A percentile compares a stretch with the other conserved stretches of the same genome.
Conservation (phyloP, 2,113 vertebrate species). For the Ailuropoda melanoleuca region DNA sequence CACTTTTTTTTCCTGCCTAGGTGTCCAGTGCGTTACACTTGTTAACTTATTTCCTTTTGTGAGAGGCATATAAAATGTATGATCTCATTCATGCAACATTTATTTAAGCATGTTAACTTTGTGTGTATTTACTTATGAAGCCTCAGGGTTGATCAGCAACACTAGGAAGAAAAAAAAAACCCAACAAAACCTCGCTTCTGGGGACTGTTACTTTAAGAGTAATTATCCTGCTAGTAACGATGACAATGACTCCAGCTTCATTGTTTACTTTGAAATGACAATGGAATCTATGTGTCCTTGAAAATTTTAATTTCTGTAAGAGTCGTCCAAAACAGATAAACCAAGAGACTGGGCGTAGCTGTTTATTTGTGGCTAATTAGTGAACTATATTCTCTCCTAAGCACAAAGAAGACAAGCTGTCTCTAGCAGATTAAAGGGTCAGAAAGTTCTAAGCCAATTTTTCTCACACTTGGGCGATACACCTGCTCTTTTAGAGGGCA, state of each 20-base stretch:
- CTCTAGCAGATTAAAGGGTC: constrained; percentile 30
- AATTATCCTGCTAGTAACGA: constrained; percentile 40
- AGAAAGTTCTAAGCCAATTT: constrained; percentile 52
- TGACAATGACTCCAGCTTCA: background rate
- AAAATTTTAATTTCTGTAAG: constrained; percentile 41
- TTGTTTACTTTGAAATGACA: constrained; percentile 48
- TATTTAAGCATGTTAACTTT: constrained; percentile 54
- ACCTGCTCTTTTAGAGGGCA: constrained; percentile 42
- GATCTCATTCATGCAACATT: constrained; percentile 32
- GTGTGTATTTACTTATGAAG: constrained; percentile 35
- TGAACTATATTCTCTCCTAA: constrained; percentile 22
- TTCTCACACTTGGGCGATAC: constrained; percentile 22
- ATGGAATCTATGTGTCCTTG: constrained; percentile 38
- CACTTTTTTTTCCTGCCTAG: background rate
- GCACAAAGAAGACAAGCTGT: constrained; percentile 43
- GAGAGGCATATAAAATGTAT: constrained; percentile 21
- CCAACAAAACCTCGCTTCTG: background rate
- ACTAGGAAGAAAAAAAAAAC: background rate
- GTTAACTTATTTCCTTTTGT: constrained; percentile 9
- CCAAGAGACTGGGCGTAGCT: background rate
- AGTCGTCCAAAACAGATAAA: background rate
- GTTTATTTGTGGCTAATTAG: constrained; percentile 61
- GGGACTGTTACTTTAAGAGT: constrained; percentile 51
- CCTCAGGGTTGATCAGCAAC: constrained; percentile 10
- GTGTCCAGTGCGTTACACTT: background rate